Base-by-base conservation (phyloP, 2,888 invertebrate species). In the Protula sp. region DNA sequence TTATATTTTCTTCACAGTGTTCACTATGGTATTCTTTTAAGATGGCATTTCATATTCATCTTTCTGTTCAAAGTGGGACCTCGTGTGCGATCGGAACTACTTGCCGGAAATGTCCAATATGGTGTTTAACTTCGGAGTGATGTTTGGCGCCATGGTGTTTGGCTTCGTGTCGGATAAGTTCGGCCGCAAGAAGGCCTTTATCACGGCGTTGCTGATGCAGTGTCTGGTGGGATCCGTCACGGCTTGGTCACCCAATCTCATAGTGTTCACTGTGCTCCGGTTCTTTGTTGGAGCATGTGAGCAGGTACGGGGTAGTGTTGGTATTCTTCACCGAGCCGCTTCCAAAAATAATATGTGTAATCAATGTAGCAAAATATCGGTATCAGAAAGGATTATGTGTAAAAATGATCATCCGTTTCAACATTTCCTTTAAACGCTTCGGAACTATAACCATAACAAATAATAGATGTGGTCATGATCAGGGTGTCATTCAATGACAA, bases 71-170 rank as follows among this genome's bases (percentile, higher is more conserved):
- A 59, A 68, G 67, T 68, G 68, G 68, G 59, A 68, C 57, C 53
- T 68, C 30, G 68, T 68, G 30, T 68, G 68, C 48, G 60, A 60
- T 24, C 38, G 54, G 22, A 63, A 68, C 55, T 45, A 62, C 29
- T 54, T 68, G 30, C 67, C 67, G n/a, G 68, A 68, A 54, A 55
- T 59, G 9, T 63, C 67, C 19, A 55, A 58, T 29, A 68, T 56
- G 55, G 59, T 68, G 47, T 68, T 68, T 59, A 68, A 65, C 60
- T 51, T 68, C 26, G 68, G 68, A 19, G 68, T 68, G 27, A 67
- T 68, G 68, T 53, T 68, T 19, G 68, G 68, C 22, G 67, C 67
- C n/a, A 45, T 68, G 9, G 38, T 62, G 5, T 67, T 67, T 47
- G 67, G 67, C 45, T 68, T 65, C 47, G 52, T 68, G 22, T 67